Conservation (phyloP, 2,888 invertebrate genomes). For the Dinocampus coccinellae region DNA sequence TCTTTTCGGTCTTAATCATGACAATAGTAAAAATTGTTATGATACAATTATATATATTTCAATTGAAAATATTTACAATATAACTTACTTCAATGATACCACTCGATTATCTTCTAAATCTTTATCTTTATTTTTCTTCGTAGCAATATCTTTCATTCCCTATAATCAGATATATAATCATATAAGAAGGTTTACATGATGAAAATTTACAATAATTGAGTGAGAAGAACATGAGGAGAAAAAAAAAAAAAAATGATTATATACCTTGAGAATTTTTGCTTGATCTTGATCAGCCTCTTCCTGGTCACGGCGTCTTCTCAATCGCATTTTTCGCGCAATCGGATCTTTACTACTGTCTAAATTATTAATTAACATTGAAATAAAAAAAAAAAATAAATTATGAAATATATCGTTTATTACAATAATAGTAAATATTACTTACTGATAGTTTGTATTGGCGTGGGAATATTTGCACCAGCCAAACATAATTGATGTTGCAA, state of each 20-base stretch:
- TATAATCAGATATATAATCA: constrained; percentile 58
- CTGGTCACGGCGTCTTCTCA: constrained; percentile 85
- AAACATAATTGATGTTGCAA: constrained; percentile 92
- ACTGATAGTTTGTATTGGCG: constrained; percentile 80
- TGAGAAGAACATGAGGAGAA: neutral
- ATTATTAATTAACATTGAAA: constrained; percentile 29
- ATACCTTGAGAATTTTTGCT: constrained; percentile 86
- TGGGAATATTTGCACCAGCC: constrained; percentile 89
- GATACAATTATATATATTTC: neutral
- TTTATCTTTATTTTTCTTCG: constrained; percentile 83
- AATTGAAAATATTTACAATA: neutral
- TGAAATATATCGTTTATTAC: neutral
- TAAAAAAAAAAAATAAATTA: constrained; percentile 5
- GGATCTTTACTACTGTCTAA: constrained; percentile 85
- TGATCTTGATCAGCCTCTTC: constrained; percentile 88
- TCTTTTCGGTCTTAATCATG: constrained; percentile 81
- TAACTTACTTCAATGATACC: constrained; percentile 79
- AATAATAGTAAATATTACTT: constrained; percentile 60
- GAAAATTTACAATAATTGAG: too few species aligned
- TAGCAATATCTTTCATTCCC: constrained; percentile 89
- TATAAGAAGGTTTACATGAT: too few species aligned
- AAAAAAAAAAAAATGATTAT: neutral
- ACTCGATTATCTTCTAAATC: constrained; percentile 77
- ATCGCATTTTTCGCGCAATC: constrained; percentile 91
- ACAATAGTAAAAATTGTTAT: neutral